Evolutionary conservation across 1,140 invertebrate species (phyloP), one percentile per base, ranked within the genome.

Genomic region (Adoxophyes honmai): DNA sequence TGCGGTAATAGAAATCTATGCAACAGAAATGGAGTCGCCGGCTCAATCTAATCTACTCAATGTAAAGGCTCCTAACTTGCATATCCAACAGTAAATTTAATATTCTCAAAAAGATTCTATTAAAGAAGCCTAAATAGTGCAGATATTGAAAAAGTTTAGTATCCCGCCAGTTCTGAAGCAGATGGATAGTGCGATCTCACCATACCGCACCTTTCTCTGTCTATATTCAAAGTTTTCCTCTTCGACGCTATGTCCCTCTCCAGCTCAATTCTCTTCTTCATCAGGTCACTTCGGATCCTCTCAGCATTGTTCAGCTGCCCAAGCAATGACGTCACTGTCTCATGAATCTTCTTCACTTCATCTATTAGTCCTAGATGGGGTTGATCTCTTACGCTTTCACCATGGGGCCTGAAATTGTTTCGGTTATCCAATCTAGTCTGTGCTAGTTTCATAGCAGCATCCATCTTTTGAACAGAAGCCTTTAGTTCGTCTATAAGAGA

Each of bases 381-480:
- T 33, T 83, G 78, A 75, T 96, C 95, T 42, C 94, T 88, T 55
- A 94, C 94, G 66, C 90, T 94, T 81, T 96, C 95, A 6, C 94
- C 92, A 36, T 92, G 89, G 11, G 93, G 93, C 33, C 93, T 86
- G 54, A 90, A 89, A 35, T 88, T 82, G 35, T 91, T 90, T 59
- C 94, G 90, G 67, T 95, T 94, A 68, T 94, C 91, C 53, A 96
- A 86, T 62, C 94, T 91, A 0, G 94, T 95, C 81, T 96, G 94
- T 11, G 94, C 94, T 16, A 94, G 90, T 77, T 95, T 95, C 91
- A 95, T 92, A 1, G 93, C 91, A 6, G 91, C 86, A 67, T 96
- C 93, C 72, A 95, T 91, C 67, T 91, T 91, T 57, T 90, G 88
- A 1, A 94, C 89, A 0, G 91, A 91, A 21, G 81, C 83, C 55